A percentile compares a stretch with the other conserved stretches of the same genome.
Conservation (phyloP, 2,888 invertebrate genomes). For the Thumatha senex region DNA sequence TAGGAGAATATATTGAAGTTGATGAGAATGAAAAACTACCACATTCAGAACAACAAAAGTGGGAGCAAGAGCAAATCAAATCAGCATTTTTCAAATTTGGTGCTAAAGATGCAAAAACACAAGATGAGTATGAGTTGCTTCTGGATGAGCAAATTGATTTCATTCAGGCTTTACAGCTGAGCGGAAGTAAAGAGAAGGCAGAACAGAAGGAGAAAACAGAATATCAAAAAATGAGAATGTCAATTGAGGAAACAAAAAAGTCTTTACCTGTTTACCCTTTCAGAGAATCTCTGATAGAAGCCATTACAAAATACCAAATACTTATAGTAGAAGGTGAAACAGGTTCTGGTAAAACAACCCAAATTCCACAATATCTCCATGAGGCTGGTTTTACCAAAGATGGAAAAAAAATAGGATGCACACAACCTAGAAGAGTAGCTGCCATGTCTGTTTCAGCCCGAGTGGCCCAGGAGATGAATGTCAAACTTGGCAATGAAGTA, state of each 20-base stretch:
- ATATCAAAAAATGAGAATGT: constrained; percentile 86
- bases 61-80: constrained; percentile 98
- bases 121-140: constrained; percentile 95
- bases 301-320: constrained; percentile 94
- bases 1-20: constrained; percentile 90
- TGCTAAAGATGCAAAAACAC: constrained; percentile 90
- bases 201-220: constrained; percentile 86
- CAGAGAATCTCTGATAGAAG: constrained; percentile 92
- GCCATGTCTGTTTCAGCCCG: constrained; percentile 99
- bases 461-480: constrained; percentile 98
- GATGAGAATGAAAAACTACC: constrained; percentile 93
- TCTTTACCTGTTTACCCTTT: constrained; percentile 98
- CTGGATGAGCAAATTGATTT: constrained; percentile 99
- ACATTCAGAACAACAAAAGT: constrained; percentile 94
- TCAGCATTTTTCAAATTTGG: constrained; percentile 97
- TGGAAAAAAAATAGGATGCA: constrained; percentile 97
- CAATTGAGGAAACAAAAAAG: constrained; percentile 95
- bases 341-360: constrained; percentile 99
- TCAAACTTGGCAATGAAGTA: constrained; percentile 97
- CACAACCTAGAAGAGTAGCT: constrained; percentile 98
- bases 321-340: constrained; percentile 99
- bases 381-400: constrained; percentile 95
- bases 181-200: constrained; percentile 86
- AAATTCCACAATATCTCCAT: constrained; percentile 98
- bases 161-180: constrained; percentile 93